Percentiles rank a stretch among this genome's conserved stretches.
Evolutionary conservation across 2,888 invertebrate genomes (phyloP).

Genomic region (Frankliniella intonsa): DNA sequence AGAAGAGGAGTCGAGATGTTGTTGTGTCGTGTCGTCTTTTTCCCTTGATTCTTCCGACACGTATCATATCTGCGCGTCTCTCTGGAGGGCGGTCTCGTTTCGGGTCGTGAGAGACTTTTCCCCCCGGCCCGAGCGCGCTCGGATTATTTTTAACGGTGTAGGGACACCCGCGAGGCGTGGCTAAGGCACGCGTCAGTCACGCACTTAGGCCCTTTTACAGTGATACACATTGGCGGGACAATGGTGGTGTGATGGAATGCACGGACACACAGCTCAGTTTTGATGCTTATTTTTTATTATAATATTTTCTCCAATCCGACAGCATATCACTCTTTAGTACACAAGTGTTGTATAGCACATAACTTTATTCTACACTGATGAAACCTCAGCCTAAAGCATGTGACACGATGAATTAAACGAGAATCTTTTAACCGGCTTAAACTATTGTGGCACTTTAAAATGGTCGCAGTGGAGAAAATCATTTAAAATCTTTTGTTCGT

Average conservation of each 20-base stretch:
- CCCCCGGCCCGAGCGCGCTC: too few species aligned
- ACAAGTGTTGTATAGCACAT: background rate
- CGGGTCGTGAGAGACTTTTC: too few species aligned
- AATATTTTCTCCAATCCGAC: background rate
- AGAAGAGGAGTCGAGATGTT: background rate
- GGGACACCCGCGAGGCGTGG: too few species aligned
- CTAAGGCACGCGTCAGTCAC: background rate
- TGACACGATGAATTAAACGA: background rate
- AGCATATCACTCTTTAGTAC: constrained; percentile 19
- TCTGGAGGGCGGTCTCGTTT: too few species aligned
- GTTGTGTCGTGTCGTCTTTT: too few species aligned
- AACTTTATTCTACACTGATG: constrained; percentile 4
- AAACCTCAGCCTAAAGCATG: background rate
- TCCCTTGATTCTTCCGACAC: too few species aligned
- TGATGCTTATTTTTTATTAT: background rate
- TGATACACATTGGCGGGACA: too few species aligned
- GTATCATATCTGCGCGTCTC: too few species aligned
- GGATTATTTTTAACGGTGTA: too few species aligned
- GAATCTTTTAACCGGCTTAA: background rate
- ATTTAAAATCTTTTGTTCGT: background rate
- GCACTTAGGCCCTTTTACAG: background rate
- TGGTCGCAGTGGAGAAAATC: background rate
- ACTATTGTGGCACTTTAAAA: background rate
- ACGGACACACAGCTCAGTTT: too few species aligned
- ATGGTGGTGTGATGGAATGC: too few species aligned